A percentile compares a stretch with the other conserved stretches of the same genome.
Evolutionary conservation across 2,797 vertebrate genomes (phyloP).

Genomic region (Vespertilio murinus): DNA sequence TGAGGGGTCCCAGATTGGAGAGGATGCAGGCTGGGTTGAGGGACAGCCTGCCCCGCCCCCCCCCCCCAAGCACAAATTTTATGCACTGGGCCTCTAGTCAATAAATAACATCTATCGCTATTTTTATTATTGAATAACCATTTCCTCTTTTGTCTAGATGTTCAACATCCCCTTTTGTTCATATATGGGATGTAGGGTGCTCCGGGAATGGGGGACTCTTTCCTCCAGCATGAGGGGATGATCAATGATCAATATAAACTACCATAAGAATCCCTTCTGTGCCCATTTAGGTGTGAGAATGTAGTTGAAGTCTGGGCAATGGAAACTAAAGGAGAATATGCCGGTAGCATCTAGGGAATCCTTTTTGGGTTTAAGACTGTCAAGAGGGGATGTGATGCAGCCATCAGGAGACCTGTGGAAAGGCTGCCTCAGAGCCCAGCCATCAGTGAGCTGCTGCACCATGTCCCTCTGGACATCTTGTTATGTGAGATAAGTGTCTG

Average conservation of each 20-base stretch:
- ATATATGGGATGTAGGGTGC: neutral
- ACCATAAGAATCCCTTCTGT: neutral
- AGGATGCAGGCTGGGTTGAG: too few relatives aligned
- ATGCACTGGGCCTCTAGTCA: neutral
- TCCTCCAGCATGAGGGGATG: neutral
- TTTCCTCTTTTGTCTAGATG: neutral
- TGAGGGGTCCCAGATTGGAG: too few relatives aligned
- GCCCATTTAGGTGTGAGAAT: neutral
- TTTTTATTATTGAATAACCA: neutral
- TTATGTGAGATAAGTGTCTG: neutral
- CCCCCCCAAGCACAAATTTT: too few relatives aligned
- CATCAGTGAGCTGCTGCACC: neutral
- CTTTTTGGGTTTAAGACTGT: neutral
- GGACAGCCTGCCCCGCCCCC: too few relatives aligned
- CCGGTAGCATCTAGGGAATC: neutral
- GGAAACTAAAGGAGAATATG: neutral
- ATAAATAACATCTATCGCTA: neutral
- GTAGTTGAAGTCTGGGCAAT: neutral
- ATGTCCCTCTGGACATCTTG: neutral
- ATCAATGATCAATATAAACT: neutral
- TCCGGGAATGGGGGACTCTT: neutral
- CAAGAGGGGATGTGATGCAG: neutral
- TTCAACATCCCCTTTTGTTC: neutral
- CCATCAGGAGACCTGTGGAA: neutral
- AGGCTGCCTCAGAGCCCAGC: neutral